Conservation (phyloP, 2,113 vertebrate genomes). For the Gobio gobio region DNA sequence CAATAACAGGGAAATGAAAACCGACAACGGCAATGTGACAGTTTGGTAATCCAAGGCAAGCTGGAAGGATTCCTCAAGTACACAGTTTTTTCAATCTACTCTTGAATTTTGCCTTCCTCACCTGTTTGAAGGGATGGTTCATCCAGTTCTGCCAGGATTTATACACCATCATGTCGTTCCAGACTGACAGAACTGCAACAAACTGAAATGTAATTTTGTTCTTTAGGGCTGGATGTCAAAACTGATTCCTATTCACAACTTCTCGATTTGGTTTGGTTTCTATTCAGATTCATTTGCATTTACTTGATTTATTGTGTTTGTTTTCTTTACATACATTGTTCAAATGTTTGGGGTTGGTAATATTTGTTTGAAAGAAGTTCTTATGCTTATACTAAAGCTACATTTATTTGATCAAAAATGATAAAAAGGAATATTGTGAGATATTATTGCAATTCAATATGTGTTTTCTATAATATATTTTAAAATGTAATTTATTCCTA, state of each 20-base stretch:
- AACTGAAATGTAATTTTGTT: background rate
- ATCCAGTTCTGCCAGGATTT: constrained; percentile 4
- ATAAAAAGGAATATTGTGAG: background rate
- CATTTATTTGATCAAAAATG: background rate
- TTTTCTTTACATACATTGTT: background rate
- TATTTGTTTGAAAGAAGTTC: background rate
- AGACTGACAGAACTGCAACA: background rate
- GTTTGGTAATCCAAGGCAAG: constrained; percentile 11
- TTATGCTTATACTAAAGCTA: background rate
- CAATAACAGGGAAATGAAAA: constrained; percentile 33
- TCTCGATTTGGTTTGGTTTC: background rate
- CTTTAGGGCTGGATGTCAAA: background rate
- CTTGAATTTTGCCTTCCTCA: constrained; percentile 21
- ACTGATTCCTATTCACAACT: background rate
- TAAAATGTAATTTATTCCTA: too few relatives aligned
- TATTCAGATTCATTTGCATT: background rate
- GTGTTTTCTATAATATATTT: background rate
- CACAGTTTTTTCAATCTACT: constrained; percentile 11
- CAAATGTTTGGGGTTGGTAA: background rate
- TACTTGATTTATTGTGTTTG: background rate
- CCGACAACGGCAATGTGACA: constrained; percentile 12
- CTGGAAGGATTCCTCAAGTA: constrained; percentile 13
- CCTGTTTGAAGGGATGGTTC: background rate
- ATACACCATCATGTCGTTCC: background rate
- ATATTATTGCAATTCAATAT: background rate